Percentiles rank a stretch among this genome's conserved stretches.
Evolutionary conservation across 2,113 vertebrate species (phyloP).

Genomic region (Hemiscyllium ocellatum): DNA sequence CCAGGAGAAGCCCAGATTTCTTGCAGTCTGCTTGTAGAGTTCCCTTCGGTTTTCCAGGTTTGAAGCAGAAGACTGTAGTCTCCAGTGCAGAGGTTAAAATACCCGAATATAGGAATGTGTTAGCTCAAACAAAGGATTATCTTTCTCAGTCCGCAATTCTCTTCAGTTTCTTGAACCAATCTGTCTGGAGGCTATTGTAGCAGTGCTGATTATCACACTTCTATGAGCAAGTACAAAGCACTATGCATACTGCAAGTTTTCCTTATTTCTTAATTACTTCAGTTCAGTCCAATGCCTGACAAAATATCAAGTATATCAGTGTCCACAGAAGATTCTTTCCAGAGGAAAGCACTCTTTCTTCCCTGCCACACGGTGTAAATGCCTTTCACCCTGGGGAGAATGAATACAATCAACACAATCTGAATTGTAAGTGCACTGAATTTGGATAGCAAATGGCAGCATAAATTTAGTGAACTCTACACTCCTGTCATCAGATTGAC

Average conservation of each 20-base stretch:
- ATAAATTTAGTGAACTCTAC: neutral
- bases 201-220: slow-evolving; percentile 22
- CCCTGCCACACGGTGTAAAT: slow-evolving; percentile 17
- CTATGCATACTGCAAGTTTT: slow-evolving; percentile 11
- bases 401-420: slow-evolving; percentile 30
- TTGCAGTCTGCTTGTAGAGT: neutral
- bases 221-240: slow-evolving; percentile 4
- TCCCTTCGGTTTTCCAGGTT: neutral
- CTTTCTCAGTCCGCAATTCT: slow-evolving; percentile 23
- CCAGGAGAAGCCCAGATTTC: neutral
- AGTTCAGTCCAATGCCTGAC: slow-evolving; percentile 13
- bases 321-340: slow-evolving; percentile 8
- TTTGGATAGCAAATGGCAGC: slow-evolving; percentile 22
- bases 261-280: slow-evolving; percentile 3
- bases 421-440: slow-evolving; percentile 29
- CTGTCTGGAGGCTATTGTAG: slow-evolving; percentile 12
- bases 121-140: slow-evolving; percentile 11
- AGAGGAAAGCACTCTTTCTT: neutral
- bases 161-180: neutral
- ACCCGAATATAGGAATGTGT: slow-evolving; percentile 23
- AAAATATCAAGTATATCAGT: slow-evolving; percentile 11
- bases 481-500: slow-evolving; percentile 20
- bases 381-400: slow-evolving; percentile 4
- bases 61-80: slow-evolving; percentile 17
- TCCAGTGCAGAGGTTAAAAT: slow-evolving; percentile 13